Conservation (phyloP, 2,797 vertebrate genomes). For the Remorina albescens region DNA sequence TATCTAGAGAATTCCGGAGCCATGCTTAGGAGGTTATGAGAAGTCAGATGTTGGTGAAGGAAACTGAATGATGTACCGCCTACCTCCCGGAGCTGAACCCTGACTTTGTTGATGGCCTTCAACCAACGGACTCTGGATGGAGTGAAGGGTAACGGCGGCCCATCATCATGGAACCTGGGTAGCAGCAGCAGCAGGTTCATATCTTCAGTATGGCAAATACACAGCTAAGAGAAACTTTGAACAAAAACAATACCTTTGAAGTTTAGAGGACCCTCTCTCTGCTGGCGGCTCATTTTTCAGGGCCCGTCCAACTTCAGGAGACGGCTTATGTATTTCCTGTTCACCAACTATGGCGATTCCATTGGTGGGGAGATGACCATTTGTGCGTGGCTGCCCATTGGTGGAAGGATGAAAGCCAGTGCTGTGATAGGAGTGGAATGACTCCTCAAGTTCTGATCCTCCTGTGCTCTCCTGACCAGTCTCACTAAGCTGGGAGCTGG, state of each 20-base stretch:
- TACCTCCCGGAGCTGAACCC: conserved; percentile 96
- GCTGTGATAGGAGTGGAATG: conserved; percentile 87
- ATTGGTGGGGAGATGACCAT: conserved; percentile 69
- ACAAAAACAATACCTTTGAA: conserved; percentile 70
- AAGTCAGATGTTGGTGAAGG: conserved; percentile 10
- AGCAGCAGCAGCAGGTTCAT: conserved; percentile 23
- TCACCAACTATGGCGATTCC: conserved; percentile 64
- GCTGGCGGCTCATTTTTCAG: conserved; percentile 62
- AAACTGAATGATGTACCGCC: conserved; percentile 52
- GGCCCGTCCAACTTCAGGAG: conserved; percentile 48
- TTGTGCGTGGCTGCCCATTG: conserved; percentile 71
- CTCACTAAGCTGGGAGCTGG: conserved; percentile 95
- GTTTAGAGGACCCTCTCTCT: conserved; percentile 73
- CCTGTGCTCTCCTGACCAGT: conserved; percentile 88
- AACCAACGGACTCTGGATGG: conserved; percentile 93
- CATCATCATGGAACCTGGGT: conserved; percentile 82
- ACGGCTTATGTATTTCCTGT: conserved; percentile 49
- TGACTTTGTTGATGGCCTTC: conserved; percentile 96
- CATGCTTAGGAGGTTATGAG: conserved; percentile 2
- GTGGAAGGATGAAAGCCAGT: conserved; percentile 80
- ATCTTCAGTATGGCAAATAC: conserved; percentile 1
- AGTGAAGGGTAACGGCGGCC: conserved; percentile 86
- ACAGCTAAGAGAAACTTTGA: not conserved
- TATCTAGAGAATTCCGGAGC: conserved; percentile 22
- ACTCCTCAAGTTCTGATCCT: conserved; percentile 89